phyloP scores from a whole-genome alignment of 2,797 vertebrate species.

The Coregonus ussuriensis region DNA sequence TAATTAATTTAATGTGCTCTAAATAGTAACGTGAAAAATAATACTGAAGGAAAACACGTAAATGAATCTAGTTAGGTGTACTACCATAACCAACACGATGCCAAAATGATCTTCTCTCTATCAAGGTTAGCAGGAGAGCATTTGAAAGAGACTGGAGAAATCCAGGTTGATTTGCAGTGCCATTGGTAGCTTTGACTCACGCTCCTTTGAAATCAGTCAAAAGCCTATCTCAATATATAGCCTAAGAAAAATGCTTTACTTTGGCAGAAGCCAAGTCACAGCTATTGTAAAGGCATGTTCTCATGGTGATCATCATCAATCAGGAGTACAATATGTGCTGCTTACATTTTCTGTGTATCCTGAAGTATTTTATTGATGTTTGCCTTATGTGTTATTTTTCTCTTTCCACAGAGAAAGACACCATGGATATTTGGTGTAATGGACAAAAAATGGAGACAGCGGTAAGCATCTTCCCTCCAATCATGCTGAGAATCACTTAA shows the following conservation, averaged over 20 bases:
- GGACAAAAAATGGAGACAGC: slow-evolving; percentile 94
- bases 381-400: background rate
- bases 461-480: slow-evolving; percentile 72
- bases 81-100: background rate
- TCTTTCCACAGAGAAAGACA: slow-evolving; percentile 89
- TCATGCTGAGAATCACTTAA: background rate
- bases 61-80: background rate
- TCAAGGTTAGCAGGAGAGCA: background rate
- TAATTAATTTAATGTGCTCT: background rate
- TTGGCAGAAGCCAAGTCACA: background rate
- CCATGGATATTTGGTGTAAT: slow-evolving; percentile 99
- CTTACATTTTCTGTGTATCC: background rate
- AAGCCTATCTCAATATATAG: background rate
- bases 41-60: background rate
- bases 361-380: background rate
- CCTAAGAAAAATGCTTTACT: background rate
- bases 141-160: too few relatives aligned
- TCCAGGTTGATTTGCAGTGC: background rate
- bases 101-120: background rate
- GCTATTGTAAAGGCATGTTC: background rate
- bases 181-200: background rate
- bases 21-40: background rate
- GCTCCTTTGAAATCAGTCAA: background rate
- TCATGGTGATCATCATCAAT: background rate
- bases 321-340: background rate